Conservation (phyloP, 2,797 vertebrate genomes). For the Corythornis leucogaster region DNA sequence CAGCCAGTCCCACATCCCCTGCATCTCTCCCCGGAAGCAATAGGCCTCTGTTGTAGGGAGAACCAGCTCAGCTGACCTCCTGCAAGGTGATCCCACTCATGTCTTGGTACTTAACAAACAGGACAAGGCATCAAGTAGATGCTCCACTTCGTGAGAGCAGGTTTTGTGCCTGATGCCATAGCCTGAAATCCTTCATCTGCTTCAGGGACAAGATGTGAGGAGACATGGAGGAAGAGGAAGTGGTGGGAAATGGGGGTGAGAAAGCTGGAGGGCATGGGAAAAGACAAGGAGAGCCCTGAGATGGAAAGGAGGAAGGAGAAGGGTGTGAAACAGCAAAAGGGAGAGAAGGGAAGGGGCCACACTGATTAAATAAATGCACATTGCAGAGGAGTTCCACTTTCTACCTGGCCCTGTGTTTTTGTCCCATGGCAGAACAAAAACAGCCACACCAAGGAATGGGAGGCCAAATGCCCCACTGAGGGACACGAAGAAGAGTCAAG, state of each 20-base stretch:
- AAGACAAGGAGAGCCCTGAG: background rate
- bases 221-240: background rate
- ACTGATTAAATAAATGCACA: background rate
- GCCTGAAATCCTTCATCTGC: background rate
- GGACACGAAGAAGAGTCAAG: background rate
- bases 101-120: fast-evolving
- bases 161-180: background rate
- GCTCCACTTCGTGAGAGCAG: fast-evolving
- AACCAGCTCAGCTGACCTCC: background rate
- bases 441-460: fast-evolving
- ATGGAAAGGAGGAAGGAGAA: background rate
- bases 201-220: background rate
- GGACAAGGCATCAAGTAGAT: fast-evolving
- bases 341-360: background rate
- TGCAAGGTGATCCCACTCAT: fast-evolving
- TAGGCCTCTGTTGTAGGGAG: background rate
- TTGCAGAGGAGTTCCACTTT: background rate
- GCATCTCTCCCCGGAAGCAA: background rate
- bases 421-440: background rate
- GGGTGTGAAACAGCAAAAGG: background rate
- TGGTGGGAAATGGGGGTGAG: background rate
- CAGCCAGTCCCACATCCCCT: background rate
- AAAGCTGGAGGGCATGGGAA: background rate
- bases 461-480: fast-evolving
- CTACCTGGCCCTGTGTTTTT: fast-evolving